These are phyloP conservation scores for Cordylochernes scorpioides DNA, from an alignment of 2,888 invertebrate species.

Conservation along the genomic window DNA sequence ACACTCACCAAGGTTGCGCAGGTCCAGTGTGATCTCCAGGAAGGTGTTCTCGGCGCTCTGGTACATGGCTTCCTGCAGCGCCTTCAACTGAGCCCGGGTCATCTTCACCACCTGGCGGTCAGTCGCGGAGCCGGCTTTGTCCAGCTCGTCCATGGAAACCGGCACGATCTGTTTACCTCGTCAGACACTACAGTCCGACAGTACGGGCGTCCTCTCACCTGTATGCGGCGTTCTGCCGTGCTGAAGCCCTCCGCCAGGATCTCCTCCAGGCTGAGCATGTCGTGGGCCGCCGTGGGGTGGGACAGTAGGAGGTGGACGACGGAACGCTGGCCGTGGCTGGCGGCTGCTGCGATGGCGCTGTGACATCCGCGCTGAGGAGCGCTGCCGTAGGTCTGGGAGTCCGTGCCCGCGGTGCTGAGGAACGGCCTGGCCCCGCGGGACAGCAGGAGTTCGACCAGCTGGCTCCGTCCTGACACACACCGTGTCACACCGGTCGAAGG, in stretches of 20 bases:
- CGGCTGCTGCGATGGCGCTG: constrained; percentile 63
- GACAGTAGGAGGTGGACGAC: constrained; percentile 48
- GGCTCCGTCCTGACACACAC: constrained; percentile 24
- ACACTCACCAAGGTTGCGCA: too few species aligned
- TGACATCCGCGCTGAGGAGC: constrained; percentile 62
- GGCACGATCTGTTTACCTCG: constrained; percentile 11
- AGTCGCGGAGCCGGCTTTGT: constrained; percentile 6
- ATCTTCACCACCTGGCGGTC: constrained; percentile 19
- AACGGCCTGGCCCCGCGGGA: constrained; percentile 68
- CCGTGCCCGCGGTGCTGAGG: constrained; percentile 51
- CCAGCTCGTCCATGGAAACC: constrained; percentile 16
- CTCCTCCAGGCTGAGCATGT: constrained; percentile 59
- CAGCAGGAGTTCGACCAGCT: constrained; percentile 47
- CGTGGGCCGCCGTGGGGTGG: constrained; percentile 35
- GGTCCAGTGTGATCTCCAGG: constrained; percentile 53
- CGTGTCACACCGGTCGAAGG: too few species aligned
- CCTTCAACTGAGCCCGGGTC: constrained; percentile 53
- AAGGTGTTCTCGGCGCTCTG: constrained; percentile 75
- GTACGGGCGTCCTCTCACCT: constrained; percentile 17
- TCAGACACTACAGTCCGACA: constrained; percentile 1
- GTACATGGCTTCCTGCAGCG: constrained; percentile 75
- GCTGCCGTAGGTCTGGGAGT: constrained; percentile 56
- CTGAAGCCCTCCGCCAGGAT: constrained; percentile 55
- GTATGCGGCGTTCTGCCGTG: constrained; percentile 8
- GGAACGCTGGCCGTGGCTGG: constrained; percentile 55